Evolutionary conservation across 53 echinoderm and acorn worm genomes (phyloP), one percentile per base, ranked within the genome.

Genomic region (Stichopus horrens): DNA sequence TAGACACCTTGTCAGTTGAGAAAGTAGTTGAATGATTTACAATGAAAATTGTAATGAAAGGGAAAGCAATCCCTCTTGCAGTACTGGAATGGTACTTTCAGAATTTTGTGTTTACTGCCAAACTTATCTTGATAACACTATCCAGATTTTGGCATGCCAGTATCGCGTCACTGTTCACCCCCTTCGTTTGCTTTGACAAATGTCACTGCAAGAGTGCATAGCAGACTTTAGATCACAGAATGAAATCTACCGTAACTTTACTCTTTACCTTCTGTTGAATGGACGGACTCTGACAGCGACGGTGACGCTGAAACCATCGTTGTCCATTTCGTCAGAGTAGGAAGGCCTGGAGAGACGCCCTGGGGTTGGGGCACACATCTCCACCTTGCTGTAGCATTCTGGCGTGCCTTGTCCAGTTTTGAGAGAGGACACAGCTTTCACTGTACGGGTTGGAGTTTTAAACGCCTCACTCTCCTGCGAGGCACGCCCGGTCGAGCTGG

Each of bases 241-340:
- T 37, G 11, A 0, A 67, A 4, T 21, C 75, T 75, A 9, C n/a
- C 75, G 5, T 75, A 21, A 75, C n/a, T 0, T 9, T 9, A 37
- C 37, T 54, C 5, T 54, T 76, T 80, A 94, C 98, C 93, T 98
- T 88, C 88, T 86, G 87, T 82, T 98, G 77, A 98, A 96, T 5
- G 98, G 98, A 21, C 98, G 86, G 11, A 98, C 98, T 66, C 98
- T 93, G 19, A 98, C 98, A 10, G 94, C 98, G 3, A 98, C 98
- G 5, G 91, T 96, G 14, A 98, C 98, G 79, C 95, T 94, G 73
- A 95, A 96, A 5, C 98, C 95, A 75, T 96, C 92, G 21, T 90
- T 92, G 58, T 91, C 91, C 8, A 89, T 60, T 52, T 79, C 71
- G 37, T 55, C 86, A 10, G 75, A 60, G 58, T 52, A 68, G 0